Evolutionary conservation across 2,888 invertebrate genomes (phyloP), one percentile per base, ranked within the genome.

Genomic region (Diplazon laetatorius): DNA sequence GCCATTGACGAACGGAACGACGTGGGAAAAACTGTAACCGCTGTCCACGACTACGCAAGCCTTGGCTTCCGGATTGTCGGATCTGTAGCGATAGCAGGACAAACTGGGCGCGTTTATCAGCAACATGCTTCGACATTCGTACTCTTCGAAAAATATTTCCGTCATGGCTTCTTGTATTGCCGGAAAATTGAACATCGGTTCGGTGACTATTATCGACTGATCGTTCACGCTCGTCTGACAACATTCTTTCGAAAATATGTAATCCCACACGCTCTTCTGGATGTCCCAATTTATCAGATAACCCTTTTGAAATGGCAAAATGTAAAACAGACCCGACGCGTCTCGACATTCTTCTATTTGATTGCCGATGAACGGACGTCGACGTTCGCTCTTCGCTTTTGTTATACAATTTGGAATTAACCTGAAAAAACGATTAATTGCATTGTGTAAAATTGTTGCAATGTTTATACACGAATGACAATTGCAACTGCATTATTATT

Each of bases 131-230:
- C 95, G 95, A 85, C 98, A 97, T 85, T 97, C 97, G 88, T 97
- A 99, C 89, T 99, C 98, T 91, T 99, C 99, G 91, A 99, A 99
- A 85, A 99, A 95, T 83, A 99, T 96, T 91, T 99, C 99, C 48
- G 96, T 95, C 92, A 97, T 96, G 0, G 96, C 97, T 91, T 99
- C 98, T 91, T 98, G 97, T 68, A 98, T 95, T 0, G 97, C 96
- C 0, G 94, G 93, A 89, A 99, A 99, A 90, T 99, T 98, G 88
- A 97, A 97, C 83, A 96, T 93, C 0, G 99, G 99, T 88, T 99
- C 99, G 0, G 99, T 99, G 37, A 99, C 92, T 3, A 99, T 94
- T 0, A 98, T 91, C 3, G 96, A 95, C 0, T 95, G 95, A 65
- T 97, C 96, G 79, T 93, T 94, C 65, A 96, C 93, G 85, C 95